Conservation (phyloP, 2,888 invertebrate genomes). For the Drosophila leonis region DNA sequence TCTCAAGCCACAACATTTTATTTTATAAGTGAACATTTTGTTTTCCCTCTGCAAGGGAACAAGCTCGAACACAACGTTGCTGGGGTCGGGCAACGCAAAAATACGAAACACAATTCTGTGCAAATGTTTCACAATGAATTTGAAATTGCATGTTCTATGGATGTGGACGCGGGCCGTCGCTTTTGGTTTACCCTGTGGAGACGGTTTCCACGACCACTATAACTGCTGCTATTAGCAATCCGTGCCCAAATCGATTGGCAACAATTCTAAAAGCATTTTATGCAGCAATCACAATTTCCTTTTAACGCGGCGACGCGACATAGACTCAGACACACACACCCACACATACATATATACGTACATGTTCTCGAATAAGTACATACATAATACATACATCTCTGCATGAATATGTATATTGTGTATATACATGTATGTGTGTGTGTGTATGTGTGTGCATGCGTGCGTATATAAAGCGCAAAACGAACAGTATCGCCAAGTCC, state of each 20-base stretch:
- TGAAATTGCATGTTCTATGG: conserved; percentile 65
- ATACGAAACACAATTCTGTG: conserved; percentile 61
- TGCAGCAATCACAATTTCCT: conserved; percentile 79
- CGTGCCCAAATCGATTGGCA: conserved; percentile 79
- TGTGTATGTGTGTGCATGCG: background rate
- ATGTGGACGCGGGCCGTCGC: conserved; percentile 38
- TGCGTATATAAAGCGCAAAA: conserved; percentile 21
- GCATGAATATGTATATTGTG: background rate
- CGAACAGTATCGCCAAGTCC: conserved; percentile 18
- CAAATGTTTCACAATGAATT: conserved; percentile 79
- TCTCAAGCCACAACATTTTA: conserved; percentile 63
- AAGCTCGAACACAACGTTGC: conserved; percentile 13
- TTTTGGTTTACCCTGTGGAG: conserved; percentile 43
- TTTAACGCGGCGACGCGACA: conserved; percentile 67
- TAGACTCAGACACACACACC: conserved; percentile 22
- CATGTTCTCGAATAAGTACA: conserved; percentile 1
- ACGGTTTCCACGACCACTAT: conserved; percentile 23
- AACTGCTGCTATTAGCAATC: conserved; percentile 65
- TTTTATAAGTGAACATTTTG: conserved; percentile 37
- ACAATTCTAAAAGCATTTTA: conserved; percentile 81
- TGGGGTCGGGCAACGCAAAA: conserved; percentile 56
- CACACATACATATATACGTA: background rate
- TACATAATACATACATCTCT: conserved; percentile 9
- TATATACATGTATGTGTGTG: background rate
- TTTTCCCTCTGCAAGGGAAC: conserved; percentile 17